These are phyloP conservation scores for Frankliniella intonsa DNA, from an alignment of 2,888 invertebrate species.

Conservation along the genomic window DNA sequence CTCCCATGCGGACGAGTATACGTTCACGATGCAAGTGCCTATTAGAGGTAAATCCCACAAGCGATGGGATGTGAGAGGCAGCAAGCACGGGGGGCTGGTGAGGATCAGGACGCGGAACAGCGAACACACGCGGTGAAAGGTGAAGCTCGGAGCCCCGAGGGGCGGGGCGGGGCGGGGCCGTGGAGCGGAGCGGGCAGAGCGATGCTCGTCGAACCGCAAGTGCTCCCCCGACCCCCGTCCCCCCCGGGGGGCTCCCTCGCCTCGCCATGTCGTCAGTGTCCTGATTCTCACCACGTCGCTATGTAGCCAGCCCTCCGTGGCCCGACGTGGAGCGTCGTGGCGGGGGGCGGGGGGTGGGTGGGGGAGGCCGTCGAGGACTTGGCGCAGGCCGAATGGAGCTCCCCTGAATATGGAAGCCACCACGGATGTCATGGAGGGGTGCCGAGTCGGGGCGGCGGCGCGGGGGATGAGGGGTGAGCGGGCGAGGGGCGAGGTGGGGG, in stretches of 20 bases:
- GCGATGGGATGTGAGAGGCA: too few species aligned
- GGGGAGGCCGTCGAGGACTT: not conserved
- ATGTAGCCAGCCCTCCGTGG: not conserved
- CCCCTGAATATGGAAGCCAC: not conserved
- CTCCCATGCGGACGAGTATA: too few species aligned
- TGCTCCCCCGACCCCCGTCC: not conserved
- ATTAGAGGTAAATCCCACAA: too few species aligned
- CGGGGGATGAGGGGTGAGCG: not conserved
- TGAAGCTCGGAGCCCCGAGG: not conserved
- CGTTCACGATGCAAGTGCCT: too few species aligned
- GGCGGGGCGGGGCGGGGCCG: not conserved
- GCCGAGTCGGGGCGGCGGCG: not conserved
- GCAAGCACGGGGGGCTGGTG: too few species aligned
- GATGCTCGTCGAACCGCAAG: not conserved
- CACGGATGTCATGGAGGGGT: not conserved
- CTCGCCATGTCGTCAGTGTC: not conserved
- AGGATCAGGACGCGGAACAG: too few species aligned
- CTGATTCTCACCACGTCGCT: conserved; percentile 7
- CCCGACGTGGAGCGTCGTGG: not conserved
- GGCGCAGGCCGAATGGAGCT: not conserved
- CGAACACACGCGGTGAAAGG: too few species aligned
- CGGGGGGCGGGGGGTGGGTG: not conserved
- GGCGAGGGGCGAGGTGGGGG: not conserved
- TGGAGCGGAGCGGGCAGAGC: not conserved
- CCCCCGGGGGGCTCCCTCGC: not conserved